Conservation (phyloP, 30 jellyfish, hydroid and myxozoan genomes). For the Hydractinia symbiolongicarpus region DNA sequence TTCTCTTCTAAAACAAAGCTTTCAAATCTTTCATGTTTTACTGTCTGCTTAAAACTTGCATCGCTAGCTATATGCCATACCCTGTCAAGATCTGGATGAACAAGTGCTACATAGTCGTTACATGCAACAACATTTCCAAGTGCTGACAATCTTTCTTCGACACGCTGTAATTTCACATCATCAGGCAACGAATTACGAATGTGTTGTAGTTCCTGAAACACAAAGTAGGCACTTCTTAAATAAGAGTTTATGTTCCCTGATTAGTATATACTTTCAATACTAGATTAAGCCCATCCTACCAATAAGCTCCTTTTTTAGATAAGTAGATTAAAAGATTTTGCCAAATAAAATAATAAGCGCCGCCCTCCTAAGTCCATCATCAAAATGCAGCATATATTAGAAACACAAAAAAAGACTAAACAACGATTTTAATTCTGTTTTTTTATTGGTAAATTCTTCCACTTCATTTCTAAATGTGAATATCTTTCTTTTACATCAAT, state of each 20-base stretch:
- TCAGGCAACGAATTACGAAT: constrained; percentile 93
- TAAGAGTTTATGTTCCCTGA: not conserved
- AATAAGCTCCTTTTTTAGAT: not conserved
- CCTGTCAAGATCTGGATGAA: constrained; percentile 96
- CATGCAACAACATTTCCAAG: constrained; percentile 97
- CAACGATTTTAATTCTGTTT: too few species aligned
- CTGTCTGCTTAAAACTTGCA: not conserved
- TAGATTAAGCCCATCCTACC: too few species aligned
- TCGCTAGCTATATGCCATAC: constrained; percentile 25
- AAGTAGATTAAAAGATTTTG: too few species aligned
- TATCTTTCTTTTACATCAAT: too few species aligned
- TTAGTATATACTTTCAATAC: not conserved
- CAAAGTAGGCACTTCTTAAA: not conserved
- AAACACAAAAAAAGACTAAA: too few species aligned
- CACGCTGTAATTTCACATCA: constrained; percentile 82
- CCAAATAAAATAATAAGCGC: too few species aligned
- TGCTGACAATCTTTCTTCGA: constrained; percentile 95
- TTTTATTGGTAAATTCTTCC: too few species aligned
- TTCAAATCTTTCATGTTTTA: too few species aligned
- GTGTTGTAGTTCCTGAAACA: constrained; percentile 86
- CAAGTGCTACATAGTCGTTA: constrained; percentile 97
- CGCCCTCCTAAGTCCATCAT: too few species aligned
- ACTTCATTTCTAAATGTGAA: too few species aligned
- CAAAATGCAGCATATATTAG: too few species aligned
- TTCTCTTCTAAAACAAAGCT: too few species aligned